Evolutionary conservation across 1,140 invertebrate genomes (phyloP), one percentile per base, ranked within the genome.

Genomic region (Drosophila pandora): DNA sequence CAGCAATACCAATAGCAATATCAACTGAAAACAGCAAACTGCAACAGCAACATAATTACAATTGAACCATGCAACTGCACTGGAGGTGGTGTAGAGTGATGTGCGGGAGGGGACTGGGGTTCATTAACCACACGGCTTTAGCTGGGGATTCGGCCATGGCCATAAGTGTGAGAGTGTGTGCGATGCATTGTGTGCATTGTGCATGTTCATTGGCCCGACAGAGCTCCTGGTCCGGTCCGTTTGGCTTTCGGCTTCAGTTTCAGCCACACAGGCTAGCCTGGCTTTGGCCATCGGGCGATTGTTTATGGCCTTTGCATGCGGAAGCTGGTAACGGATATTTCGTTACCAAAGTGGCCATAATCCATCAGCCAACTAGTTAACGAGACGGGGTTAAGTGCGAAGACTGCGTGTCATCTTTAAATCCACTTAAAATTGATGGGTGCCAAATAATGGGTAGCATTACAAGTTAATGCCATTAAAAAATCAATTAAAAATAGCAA

Each of bases 21-120:
- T 17, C 52, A 39, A 23, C 69, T 61, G 32, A 52, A 25, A 2
- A 30, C 41, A 8, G 34, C 25, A 32, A 34, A 62, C 37, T 43
- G 41, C 41, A 50, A 50, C 54, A 70, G 60, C 78, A 79, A 68
- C 74, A 85, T 85, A 87, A 87, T 87, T 87, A 88, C 82, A 87
- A 87, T 82, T 68, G 82, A 76, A 55, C 65, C 82, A 88, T 81
- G 78, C 80, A 69, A 48, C 30, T 48, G 17, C 25, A 53, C 37
- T 9, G 22, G 8, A 30, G 63, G 37, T 6, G 23, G 34, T 37
- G 34, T 9, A 45, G 8, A 17, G 47, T 3, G 8, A 32, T 9
- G 32, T 37, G 62, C 49, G 13, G 55, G 76, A 56, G 77, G 63
- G 50, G 53, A 53, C 47, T 70, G 30, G 79, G 61, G 80, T 85